A percentile compares a stretch with the other conserved stretches of the same genome.
These are phyloP conservation scores for Perca schrenkii DNA, from an alignment of 2,113 vertebrate genomes.

Conservation along the genomic window DNA sequence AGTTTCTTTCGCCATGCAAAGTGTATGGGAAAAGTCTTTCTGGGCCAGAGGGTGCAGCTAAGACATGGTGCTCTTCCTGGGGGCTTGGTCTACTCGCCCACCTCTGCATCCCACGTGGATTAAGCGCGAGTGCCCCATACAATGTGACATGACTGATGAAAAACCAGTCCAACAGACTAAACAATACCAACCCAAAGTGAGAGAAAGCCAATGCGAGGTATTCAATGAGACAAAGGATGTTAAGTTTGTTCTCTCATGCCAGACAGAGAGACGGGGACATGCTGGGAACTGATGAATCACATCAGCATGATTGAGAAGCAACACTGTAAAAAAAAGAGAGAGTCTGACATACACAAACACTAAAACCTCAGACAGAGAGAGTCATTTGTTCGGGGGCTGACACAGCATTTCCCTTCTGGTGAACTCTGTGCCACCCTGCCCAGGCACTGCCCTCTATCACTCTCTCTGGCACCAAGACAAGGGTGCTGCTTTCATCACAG, in stretches of 20 bases:
- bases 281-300: slow-evolving; percentile 71
- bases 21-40: too few species aligned
- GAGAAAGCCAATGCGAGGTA: not conserved
- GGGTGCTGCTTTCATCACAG: slow-evolving; percentile 30
- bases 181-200: not conserved
- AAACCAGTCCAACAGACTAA: not conserved
- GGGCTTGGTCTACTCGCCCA: not conserved
- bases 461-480: slow-evolving; percentile 50
- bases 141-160: not conserved
- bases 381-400: slow-evolving; percentile 58
- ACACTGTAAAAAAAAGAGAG: slow-evolving; percentile 35
- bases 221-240: slow-evolving; percentile 13
- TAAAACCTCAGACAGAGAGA: slow-evolving; percentile 60
- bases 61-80: too few species aligned
- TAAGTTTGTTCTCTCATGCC: slow-evolving; percentile 1
- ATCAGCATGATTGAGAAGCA: slow-evolving; percentile 40
- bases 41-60: too few species aligned
- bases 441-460: slow-evolving; percentile 52
- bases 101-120: not conserved
- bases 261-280: slow-evolving; percentile 5
- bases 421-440: slow-evolving; percentile 70
- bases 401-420: slow-evolving; percentile 56
- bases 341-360: slow-evolving; percentile 34
- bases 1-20: too few species aligned
- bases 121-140: not conserved